Conservation (phyloP, 64 coral and sea anemone species). For the Montipora cactus region DNA sequence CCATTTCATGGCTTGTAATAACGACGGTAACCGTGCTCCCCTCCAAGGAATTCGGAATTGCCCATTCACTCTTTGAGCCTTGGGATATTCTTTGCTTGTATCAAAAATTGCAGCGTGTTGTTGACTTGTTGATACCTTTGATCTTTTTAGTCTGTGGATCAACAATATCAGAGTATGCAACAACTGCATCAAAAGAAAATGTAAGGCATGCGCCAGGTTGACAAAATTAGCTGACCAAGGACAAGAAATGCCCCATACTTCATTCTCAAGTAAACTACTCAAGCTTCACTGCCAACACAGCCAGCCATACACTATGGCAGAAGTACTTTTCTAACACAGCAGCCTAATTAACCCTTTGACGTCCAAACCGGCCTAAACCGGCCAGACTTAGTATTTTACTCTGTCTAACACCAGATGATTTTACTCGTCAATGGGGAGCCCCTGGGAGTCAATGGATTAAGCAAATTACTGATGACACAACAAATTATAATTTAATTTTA, state of each 20-base stretch:
- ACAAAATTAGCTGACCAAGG: background rate
- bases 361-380: no score
- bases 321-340: no score
- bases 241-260: background rate
- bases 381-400: no score
- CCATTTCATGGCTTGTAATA: constrained; percentile 8
- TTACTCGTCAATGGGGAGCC: no score
- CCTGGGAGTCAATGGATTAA: no score
- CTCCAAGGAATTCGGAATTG: background rate
- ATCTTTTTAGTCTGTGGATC: background rate
- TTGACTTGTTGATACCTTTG: background rate
- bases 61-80: constrained; percentile 13
- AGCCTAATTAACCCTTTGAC: no score
- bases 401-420: no score
- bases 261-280: no score
- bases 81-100: constrained; percentile 1
- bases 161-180: background rate
- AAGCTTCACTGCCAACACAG: no score
- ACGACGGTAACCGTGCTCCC: background rate
- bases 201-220: background rate
- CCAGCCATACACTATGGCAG: no score
- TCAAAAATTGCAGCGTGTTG: background rate
- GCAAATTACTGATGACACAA: no score
- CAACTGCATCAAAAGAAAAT: background rate
- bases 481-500: no score